Base-by-base conservation (phyloP, 2,797 vertebrate species). In the Eulemur mongoz region DNA sequence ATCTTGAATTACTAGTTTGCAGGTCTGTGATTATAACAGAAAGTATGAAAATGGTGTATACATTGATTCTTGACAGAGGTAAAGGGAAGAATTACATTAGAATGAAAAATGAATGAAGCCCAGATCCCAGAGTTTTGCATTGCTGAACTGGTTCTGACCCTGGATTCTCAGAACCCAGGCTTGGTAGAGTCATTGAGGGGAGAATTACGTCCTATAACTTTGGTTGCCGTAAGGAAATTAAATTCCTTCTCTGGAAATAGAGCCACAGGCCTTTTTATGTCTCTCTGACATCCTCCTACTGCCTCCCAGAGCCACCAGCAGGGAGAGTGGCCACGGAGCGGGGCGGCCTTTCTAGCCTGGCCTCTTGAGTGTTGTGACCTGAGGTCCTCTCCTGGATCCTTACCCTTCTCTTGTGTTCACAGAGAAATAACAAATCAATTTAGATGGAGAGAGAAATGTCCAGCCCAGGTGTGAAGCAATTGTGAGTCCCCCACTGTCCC, bases 391-490 rank as follows among this genome's bases (percentile, higher is more conserved):
- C 45, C 59, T 54, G 27, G 65, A 82, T 92, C 65, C 70, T 78
- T 6, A 8, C 38, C 48, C 54, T 79, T 20, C 75, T 78, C 80
- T 65, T 59, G 32, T 67, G 65, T 90, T 94, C 72, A 59, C 48
- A 95, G 63, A 38, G 89, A 93, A 93, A 82, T 90, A 67, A 96
- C 43, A 87, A 63, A 79, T 92, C 89, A 94, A 30, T 95, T 95
- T 87, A 92, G 94, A 92, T 30, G 35, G 81, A 95, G 73, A 75
- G 35, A 79, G 54, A 92, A 85, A 73, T 50, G 2, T 79, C 59
- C 32, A n/a, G 43, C 81, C 38, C 75, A 52, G 50, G 50, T 95
- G 45, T 48, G 65, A 94, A 94, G 40, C 81, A 73, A 40, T n/a
- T 88, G 17, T 86, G 48, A 67, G 20, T 70, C 89, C n/a, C n/a